Evolutionary conservation across 2,113 vertebrate genomes (phyloP).

Genomic region (Symphodus melops): DNA sequence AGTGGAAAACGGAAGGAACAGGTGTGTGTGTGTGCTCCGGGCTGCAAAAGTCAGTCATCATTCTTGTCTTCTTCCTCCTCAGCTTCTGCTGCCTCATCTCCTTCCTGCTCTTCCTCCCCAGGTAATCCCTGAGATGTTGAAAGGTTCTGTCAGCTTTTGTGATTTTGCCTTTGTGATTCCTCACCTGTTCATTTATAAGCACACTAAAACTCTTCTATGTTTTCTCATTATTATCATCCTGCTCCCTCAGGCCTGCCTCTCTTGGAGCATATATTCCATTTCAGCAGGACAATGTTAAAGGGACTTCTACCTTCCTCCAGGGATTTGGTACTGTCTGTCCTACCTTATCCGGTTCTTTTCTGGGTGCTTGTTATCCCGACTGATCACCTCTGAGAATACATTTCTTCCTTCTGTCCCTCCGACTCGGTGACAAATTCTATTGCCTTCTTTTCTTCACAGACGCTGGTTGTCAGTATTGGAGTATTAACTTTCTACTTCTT

Average conservation of each 20-base stretch:
- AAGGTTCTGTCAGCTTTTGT: constrained; percentile 2
- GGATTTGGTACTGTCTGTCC: constrained; percentile 7
- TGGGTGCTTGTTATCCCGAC: constrained; percentile 4
- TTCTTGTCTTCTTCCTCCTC: too few relatives aligned
- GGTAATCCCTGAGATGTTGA: too few relatives aligned
- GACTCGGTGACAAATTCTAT: not conserved
- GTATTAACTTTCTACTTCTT: not conserved
- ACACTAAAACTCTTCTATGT: not conserved
- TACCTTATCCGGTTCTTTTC: not conserved
- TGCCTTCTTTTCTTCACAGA: not conserved
- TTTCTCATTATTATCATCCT: not conserved
- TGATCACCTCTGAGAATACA: not conserved
- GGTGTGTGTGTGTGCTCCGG: too few relatives aligned
- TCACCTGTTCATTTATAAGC: not conserved
- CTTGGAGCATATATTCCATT: not conserved
- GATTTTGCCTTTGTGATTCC: not conserved
- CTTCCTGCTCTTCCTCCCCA: too few relatives aligned
- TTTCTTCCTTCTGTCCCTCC: not conserved
- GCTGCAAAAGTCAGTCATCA: too few relatives aligned
- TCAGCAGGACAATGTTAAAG: constrained; percentile 1
- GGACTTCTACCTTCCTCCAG: not conserved
- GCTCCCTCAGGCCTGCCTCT: not conserved
- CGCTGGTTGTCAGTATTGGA: not conserved
- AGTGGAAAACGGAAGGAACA: too few relatives aligned
- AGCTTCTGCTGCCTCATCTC: too few relatives aligned